Evolutionary conservation across 2,113 vertebrate species (phyloP), one percentile per base, ranked within the genome.

Genomic region (Trematomus loennbergii): DNA sequence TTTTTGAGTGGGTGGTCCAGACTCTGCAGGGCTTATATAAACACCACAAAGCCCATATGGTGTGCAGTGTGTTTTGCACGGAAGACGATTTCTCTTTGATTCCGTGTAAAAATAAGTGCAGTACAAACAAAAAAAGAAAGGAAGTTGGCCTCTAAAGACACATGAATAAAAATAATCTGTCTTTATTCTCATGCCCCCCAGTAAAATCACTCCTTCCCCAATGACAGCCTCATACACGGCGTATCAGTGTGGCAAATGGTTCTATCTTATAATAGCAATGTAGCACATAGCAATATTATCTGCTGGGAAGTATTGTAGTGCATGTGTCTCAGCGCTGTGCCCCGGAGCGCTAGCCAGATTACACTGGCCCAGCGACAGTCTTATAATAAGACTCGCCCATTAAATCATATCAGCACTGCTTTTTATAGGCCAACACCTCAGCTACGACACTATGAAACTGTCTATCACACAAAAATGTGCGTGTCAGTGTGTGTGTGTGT

Each of bases 331-430:
- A 82, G 87, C 62, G 81, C 83, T 73, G 85, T 92, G 93, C 91
- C 94, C 92, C 25, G 85, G 82, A 93, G 94, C 93, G 81, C 82
- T 86, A 84, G 89, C 91, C 89, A 92, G 93, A 94, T 94, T 93
- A 93, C 87, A 87, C 82, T 60, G 91, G 87, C 91, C 90, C 85
- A 84, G 92, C 90, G 87, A 94, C 93, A 92, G 92, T 91, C 91
- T 94, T 94, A 93, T 94, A 94, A 93, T 95, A 94, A 93, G 89
- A 93, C 90, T 88, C 79, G 89, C 86, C 91, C 91, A 92, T 95
- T 93, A 95, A 95, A 94, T 94, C 94, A 91, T 94, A 95, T 94
- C 94, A 94, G 92, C 86, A 78, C 90, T 89, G 91, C 92, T 94
- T 95, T 94, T 95, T 93, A 95, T 94, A 94, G 92, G 92, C 90